phyloP scores from a whole-genome alignment of 2,888 invertebrate species.

The Gastracanthus pulcherrimus region DNA sequence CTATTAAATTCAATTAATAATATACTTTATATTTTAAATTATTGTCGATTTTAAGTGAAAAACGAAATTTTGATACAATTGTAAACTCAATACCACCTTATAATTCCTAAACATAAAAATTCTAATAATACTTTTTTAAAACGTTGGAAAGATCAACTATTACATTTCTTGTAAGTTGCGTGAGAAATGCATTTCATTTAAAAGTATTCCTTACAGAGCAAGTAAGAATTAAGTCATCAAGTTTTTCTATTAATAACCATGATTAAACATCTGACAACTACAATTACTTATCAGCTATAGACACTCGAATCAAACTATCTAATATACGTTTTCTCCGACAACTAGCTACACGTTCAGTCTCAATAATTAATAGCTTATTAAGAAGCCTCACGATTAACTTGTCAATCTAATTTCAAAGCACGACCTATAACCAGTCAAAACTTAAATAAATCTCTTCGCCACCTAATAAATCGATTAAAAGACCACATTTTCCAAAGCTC shows the following conservation, averaged over 20 bases:
- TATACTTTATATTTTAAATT: too few relatives aligned
- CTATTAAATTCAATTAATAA: too few relatives aligned
- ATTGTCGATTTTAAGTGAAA: too few relatives aligned
- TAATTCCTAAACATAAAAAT: too few relatives aligned
- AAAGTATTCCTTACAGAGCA: background rate
- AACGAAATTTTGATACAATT: too few relatives aligned
- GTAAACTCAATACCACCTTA: too few relatives aligned
- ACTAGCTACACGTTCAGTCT: too few relatives aligned
- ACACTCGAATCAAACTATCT: background rate
- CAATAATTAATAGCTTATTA: background rate
- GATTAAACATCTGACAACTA: background rate
- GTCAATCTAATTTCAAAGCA: background rate
- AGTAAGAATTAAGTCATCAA: background rate
- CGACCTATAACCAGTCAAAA: background rate
- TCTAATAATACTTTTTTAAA: too few relatives aligned
- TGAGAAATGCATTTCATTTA: too few relatives aligned
- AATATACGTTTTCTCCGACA: background rate
- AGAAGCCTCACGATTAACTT: background rate
- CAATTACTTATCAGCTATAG: background rate
- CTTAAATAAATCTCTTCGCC: background rate
- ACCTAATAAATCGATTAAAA: background rate
- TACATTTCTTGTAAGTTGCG: background rate
- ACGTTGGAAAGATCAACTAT: background rate
- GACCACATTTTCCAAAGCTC: background rate
- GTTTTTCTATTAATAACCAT: background rate